Conservation (phyloP, 2,888 invertebrate genomes). For the Nephrocerus scutellatus region DNA sequence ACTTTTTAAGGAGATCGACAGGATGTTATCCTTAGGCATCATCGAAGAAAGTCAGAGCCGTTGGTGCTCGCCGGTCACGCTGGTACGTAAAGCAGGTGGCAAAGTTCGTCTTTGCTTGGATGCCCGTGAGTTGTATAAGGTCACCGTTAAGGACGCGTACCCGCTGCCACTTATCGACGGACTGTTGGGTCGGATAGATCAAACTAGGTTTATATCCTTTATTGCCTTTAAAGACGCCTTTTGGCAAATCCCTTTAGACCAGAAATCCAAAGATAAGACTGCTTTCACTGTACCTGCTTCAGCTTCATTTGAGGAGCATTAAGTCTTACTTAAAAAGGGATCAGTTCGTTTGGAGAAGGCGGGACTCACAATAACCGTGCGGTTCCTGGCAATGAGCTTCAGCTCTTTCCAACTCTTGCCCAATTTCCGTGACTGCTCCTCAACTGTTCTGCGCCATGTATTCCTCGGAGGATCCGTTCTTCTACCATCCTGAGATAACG, state of each 20-base stretch:
- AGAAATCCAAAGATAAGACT: conserved; percentile 13
- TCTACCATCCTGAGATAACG: no score
- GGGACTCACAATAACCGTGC: no score
- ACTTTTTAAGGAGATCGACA: conserved; percentile 27
- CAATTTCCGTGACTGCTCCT: no score
- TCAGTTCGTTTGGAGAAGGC: no score
- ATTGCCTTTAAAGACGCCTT: conserved; percentile 19
- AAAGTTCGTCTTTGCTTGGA: conserved; percentile 29
- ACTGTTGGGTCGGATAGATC: conserved; percentile 14
- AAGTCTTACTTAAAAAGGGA: no score
- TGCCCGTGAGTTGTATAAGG: conserved; percentile 28
- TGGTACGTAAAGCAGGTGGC: conserved; percentile 27
- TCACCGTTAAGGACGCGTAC: conserved; percentile 25
- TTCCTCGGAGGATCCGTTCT: no score
- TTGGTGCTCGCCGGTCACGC: conserved; percentile 31
- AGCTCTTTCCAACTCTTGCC: no score
- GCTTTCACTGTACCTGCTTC: conserved; percentile 20
- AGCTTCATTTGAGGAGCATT: no score
- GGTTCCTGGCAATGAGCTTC: no score
- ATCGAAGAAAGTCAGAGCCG: conserved; percentile 30
- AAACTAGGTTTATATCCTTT: conserved; percentile 14
- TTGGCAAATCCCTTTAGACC: conserved; percentile 18
- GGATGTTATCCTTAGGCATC: conserved; percentile 30
- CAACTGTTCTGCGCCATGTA: no score
- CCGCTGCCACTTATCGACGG: conserved; percentile 18